These are phyloP conservation scores for Mesitornis unicolor DNA, from an alignment of 2,113 vertebrate genomes.

Conservation along the genomic window DNA sequence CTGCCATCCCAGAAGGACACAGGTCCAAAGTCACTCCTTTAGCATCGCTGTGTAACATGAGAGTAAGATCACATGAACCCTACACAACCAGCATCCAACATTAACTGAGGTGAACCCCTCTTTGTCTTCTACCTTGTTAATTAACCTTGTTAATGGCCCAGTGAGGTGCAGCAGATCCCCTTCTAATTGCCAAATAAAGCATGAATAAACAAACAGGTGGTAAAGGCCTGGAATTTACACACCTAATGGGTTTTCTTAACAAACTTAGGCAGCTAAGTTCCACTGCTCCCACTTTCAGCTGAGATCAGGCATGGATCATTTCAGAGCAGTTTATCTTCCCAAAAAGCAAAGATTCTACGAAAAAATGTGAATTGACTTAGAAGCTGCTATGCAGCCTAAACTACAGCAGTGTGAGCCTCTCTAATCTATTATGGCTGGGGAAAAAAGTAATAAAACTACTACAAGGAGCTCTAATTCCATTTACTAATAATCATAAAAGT, in stretches of 20 bases:
- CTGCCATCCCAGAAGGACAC: not conserved
- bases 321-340: not conserved
- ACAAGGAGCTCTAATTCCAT: conserved; percentile 46
- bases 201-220: not conserved
- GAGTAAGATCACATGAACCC: not conserved
- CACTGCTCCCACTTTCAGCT: not conserved
- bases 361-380: not conserved
- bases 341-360: not conserved
- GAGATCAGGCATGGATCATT: not conserved
- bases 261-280: not conserved
- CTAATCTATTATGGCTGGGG: not conserved
- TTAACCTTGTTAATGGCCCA: too few relatives aligned
- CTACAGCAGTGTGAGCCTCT: not conserved
- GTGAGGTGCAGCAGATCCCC: not conserved
- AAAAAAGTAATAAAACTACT: conserved; percentile 39
- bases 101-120: rapidly evolving
- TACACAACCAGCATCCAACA: not conserved
- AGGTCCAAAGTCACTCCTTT: not conserved
- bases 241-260: not conserved
- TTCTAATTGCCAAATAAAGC: not conserved
- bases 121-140: too few relatives aligned
- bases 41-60: rapidly evolving
- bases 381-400: not conserved
- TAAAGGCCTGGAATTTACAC: not conserved
- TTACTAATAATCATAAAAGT: conserved; percentile 43